Evolutionary conservation across 2,113 vertebrate genomes (phyloP), one percentile per base, ranked within the genome.

Genomic region (Prochilodus magdalenae): DNA sequence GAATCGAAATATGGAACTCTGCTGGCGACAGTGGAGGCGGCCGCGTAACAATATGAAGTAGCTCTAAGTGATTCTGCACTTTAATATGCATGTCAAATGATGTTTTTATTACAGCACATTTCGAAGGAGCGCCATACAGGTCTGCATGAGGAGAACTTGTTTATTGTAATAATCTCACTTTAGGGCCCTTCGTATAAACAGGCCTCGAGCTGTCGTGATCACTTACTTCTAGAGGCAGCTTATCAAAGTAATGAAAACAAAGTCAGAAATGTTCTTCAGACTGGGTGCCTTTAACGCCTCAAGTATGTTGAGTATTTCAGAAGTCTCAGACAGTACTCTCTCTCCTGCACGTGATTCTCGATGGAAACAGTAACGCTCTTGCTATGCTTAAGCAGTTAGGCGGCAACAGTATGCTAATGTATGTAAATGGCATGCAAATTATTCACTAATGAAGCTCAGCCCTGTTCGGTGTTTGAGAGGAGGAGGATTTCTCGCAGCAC

Each of bases 361-460:
- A 63, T 72, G 33, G 44, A 70, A 67, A 27, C 13, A 12, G 22
- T 77, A 49, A 84, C n/a, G 18, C 72, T 63, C 29, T 18, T 44
- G 69, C 51, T 13, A 62, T 44, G 73, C 66, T 40, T 67, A 83
- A 80, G 80, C 59, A 16, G 57, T 36, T 30, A 55, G 57, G 36
- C 73, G 40, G 67, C 29, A 73, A 77, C 36, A 22, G 24, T 26
- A 83, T 83, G 81, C 40, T 79, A 85, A 83, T 85, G 36, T n/a
- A 87, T 85, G 83, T 81, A 82, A 67, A 87, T 81, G n/a, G 40
- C 26, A 86, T 86, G 73, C 27, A 82, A 88, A 88, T 84, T 57
- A 82, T 78, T 44, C 55, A 82, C 59, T 81, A 84, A 86, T 83
- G 73, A 86, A 83, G 78, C 77, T 71, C 67, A 62, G 59, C 20